Evolutionary conservation across 2,113 vertebrate genomes (phyloP).

Genomic region (Gopherus evgoodei): DNA sequence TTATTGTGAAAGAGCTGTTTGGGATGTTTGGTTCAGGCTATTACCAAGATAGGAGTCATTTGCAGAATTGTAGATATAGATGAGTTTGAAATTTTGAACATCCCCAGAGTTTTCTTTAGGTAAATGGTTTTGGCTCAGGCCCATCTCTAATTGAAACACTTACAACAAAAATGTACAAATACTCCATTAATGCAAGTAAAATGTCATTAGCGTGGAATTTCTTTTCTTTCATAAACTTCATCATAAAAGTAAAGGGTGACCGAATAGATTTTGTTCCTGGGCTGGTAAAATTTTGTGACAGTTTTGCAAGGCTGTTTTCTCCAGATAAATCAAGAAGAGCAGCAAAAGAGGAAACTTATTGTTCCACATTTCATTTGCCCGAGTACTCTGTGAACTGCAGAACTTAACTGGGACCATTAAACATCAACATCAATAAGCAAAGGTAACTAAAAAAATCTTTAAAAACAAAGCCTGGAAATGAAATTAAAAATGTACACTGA

Average conservation of each 20-base stretch:
- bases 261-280: background rate
- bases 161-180: background rate
- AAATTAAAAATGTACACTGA: background rate
- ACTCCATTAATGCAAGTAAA: background rate
- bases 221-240: background rate
- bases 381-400: background rate
- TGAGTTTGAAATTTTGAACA: background rate
- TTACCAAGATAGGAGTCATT: background rate
- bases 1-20: background rate
- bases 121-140: background rate
- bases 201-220: constrained; percentile 9
- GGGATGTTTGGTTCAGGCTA: background rate
- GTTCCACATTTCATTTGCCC: background rate
- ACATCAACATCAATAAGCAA: background rate
- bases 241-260: background rate
- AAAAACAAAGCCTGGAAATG: background rate
- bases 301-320: background rate
- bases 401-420: background rate
- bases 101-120: background rate
- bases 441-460: background rate
- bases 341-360: background rate
- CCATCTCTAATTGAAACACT: background rate
- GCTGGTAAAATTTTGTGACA: background rate
- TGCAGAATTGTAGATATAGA: background rate
- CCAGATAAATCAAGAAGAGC: background rate